phyloP scores from a whole-genome alignment of 2,888 invertebrate genomes.

The Cyaniris semiargus region DNA sequence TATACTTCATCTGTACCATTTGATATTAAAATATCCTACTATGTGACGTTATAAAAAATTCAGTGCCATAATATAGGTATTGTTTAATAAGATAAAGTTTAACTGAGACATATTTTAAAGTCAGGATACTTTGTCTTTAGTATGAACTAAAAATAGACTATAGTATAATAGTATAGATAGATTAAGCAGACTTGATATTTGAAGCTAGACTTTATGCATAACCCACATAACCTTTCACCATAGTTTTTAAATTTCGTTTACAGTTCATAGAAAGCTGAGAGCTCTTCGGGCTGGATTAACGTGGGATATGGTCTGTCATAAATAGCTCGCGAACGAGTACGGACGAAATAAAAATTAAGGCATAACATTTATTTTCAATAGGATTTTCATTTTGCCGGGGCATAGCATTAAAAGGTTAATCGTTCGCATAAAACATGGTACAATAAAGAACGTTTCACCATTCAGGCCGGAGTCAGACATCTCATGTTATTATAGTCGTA shows the following conservation, averaged over 20 bases:
- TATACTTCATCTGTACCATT: slow-evolving; percentile 39
- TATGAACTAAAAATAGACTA: too few species aligned
- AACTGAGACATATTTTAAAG: too few species aligned
- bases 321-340: slow-evolving; percentile 4
- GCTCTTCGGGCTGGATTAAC: background rate
- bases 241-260: slow-evolving; percentile 8
- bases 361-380: slow-evolving; percentile 41
- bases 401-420: slow-evolving; percentile 77
- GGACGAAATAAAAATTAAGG: slow-evolving; percentile 33
- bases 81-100: too few species aligned
- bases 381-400: slow-evolving; percentile 53
- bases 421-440: slow-evolving; percentile 77
- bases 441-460: slow-evolving; percentile 75
- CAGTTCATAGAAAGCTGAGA: slow-evolving; percentile 12
- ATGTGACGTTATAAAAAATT: background rate
- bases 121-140: too few species aligned
- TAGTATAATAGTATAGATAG: too few species aligned
- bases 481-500: slow-evolving; percentile 79
- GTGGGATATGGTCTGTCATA: slow-evolving; percentile 28
- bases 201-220: background rate
- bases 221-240: too few species aligned
- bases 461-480: slow-evolving; percentile 76
- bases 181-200: background rate
- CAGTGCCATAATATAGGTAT: background rate
- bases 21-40: slow-evolving; percentile 32